Evolutionary conservation across 2,113 vertebrate species (phyloP), one percentile per base, ranked within the genome.

Genomic region (Synchiropus splendidus): DNA sequence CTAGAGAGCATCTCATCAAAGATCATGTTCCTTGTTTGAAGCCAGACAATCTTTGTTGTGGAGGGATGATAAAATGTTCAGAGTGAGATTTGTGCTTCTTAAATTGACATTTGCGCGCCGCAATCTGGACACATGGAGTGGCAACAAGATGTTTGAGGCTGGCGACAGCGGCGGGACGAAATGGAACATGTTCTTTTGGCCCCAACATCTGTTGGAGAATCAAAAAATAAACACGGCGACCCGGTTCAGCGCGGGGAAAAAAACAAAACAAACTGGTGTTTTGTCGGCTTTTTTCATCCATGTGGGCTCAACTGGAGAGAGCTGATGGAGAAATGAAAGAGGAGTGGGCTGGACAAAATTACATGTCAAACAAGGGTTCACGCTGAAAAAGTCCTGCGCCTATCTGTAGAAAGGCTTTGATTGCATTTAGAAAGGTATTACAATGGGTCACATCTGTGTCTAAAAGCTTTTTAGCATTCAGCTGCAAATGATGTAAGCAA

Each of bases 351-450:
- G 83, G 80, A 83, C 81, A 74, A 84, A 85, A 85, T 84, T 80
- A 85, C 74, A 77, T 82, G 83, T 85, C 84, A 86, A 75, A 84
- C 75, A 81, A 84, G 80, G 83, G 83, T 83, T 77, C 80, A 78
- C 77, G 45, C 85, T 86, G 82, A 76, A 78, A 84, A 86, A 84
- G 79, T 81, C 80, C 80, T 72, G 75, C 68, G 16, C 77, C 72
- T 85, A 73, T 83, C 80, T 82, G 77, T 74, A 81, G 78, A 79
- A 84, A 83, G 77, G 81, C 78, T 85, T 86, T 83, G 83, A 86
- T 84, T 83, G 80, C 82, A 79, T 85, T 86, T 83, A 83, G 77
- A 80, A 84, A 84, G 82, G 83, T 86, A 87, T 83, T 81, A 85
- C 83, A 79, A 80, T 79, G 76, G 85, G 85, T 84, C 85, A 87